A percentile compares a stretch with the other conserved stretches of the same genome.
Conservation (phyloP, 2,797 vertebrate species). For the Amphiprion clarkii region DNA sequence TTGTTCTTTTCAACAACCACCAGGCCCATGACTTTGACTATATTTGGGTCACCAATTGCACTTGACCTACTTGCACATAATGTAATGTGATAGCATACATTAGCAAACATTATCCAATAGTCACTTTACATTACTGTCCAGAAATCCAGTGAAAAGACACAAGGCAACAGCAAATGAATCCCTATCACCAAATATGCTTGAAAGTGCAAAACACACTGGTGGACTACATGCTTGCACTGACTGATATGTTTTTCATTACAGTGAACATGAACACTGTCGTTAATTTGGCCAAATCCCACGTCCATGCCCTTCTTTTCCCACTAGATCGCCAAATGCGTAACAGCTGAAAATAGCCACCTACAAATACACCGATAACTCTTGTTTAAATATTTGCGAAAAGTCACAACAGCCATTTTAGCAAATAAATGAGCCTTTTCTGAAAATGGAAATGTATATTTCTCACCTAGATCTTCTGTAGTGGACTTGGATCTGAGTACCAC, state of each 20-base stretch:
- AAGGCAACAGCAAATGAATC: too few relatives aligned
- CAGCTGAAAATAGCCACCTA: not conserved
- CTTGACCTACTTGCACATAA: too few relatives aligned
- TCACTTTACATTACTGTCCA: not conserved
- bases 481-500: not conserved
- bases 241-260: too few relatives aligned
- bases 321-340: not conserved
- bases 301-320: not conserved
- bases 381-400: not conserved
- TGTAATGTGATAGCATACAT: too few relatives aligned
- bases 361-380: not conserved
- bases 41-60: too few relatives aligned
- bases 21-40: too few relatives aligned
- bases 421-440: not conserved
- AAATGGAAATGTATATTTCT: not conserved
- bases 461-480: not conserved
- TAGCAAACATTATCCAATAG: not conserved
- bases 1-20: too few relatives aligned
- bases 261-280: not conserved
- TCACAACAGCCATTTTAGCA: not conserved
- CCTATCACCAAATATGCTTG: too few relatives aligned
- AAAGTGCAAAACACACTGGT: too few relatives aligned
- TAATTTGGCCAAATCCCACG: too few relatives aligned
- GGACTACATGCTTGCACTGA: not conserved
- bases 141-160: not conserved